A percentile compares a stretch with the other conserved stretches of the same genome.
Conservation (phyloP, 2,113 vertebrate genomes). For the Caloenas nicobarica region DNA sequence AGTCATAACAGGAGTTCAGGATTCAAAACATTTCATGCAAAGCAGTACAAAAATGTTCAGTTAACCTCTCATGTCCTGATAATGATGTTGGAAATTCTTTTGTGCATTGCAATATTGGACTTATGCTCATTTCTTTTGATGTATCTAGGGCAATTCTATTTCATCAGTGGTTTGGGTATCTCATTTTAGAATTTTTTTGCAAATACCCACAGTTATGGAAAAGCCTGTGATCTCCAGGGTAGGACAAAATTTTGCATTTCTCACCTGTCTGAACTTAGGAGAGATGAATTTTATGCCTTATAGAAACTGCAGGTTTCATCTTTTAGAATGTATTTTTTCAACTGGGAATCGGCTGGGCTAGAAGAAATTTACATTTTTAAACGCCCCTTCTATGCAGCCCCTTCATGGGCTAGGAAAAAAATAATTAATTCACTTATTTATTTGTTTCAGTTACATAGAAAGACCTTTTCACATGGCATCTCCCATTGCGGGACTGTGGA, state of each 20-base stretch:
- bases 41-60: neutral
- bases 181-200: neutral
- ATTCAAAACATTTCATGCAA: neutral
- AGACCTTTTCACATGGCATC: neutral
- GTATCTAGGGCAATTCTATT: neutral
- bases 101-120: neutral
- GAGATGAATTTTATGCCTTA: neutral
- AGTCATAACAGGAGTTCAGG: conserved; percentile 16
- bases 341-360: neutral
- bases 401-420: neutral
- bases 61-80: conserved; percentile 26
- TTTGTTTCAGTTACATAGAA: neutral
- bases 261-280: neutral
- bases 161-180: neutral
- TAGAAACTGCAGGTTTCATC: neutral
- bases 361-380: neutral
- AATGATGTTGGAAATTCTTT: neutral
- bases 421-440: neutral
- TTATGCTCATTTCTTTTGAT: neutral
- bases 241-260: neutral
- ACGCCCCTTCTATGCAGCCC: neutral
- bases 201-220: neutral
- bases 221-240: neutral
- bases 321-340: neutral
- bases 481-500: neutral